Evolutionary conservation across 2,888 invertebrate species (phyloP).

Genomic region (Brenthis daphne): DNA sequence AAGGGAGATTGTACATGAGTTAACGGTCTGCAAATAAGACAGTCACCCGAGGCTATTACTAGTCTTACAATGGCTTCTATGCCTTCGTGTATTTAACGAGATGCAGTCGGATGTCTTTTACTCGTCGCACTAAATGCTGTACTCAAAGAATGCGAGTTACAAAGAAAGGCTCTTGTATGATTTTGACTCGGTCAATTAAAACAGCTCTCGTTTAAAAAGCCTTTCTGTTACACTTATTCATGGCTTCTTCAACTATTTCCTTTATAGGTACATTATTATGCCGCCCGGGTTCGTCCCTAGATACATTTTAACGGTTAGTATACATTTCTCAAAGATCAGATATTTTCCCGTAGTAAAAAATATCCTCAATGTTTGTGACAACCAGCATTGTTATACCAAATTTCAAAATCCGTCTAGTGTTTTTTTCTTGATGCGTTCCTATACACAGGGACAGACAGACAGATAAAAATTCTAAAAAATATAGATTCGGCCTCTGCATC

Average conservation of each 20-base stretch:
- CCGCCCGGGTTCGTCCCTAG: too few relatives aligned
- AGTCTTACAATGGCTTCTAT: background rate
- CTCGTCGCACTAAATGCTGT: conserved; percentile 27
- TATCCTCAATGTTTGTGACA: too few relatives aligned
- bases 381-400: too few relatives aligned
- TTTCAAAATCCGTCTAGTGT: too few relatives aligned
- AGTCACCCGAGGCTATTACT: background rate
- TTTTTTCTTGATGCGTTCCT: too few relatives aligned
- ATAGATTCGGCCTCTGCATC: too few relatives aligned
- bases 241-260: background rate
- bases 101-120: conserved; percentile 29
- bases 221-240: conserved; percentile 13
- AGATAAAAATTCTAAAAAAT: too few relatives aligned
- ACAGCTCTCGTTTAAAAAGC: conserved; percentile 1
- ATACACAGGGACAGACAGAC: too few relatives aligned
- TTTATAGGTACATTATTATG: background rate
- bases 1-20: too few relatives aligned
- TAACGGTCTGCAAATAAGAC: background rate
- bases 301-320: too few relatives aligned
- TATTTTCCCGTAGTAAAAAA: too few relatives aligned
- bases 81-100: conserved; percentile 18
- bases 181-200: conserved; percentile 23
- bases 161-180: conserved; percentile 23
- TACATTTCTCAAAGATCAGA: too few relatives aligned
- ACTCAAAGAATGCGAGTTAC: conserved; percentile 30